Evolutionary conservation across 2,888 invertebrate genomes (phyloP).

Genomic region (Pemphredon lugubris): DNA sequence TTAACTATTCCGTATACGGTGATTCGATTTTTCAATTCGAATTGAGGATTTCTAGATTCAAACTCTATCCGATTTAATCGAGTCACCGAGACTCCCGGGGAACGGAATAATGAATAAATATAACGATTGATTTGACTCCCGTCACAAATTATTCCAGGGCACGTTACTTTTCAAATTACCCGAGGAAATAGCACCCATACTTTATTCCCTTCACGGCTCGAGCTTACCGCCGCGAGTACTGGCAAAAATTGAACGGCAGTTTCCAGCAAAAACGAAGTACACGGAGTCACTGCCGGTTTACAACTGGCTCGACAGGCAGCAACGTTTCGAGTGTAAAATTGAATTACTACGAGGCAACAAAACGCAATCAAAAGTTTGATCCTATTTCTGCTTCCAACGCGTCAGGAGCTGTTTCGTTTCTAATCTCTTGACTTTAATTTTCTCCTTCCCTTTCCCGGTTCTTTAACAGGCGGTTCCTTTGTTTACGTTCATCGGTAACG

Average conservation of each 20-base stretch:
- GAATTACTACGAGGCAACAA: constrained; percentile 33
- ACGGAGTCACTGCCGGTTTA: constrained; percentile 65
- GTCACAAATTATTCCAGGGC: constrained; percentile 59
- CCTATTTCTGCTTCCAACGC: neutral
- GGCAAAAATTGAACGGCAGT: constrained; percentile 59
- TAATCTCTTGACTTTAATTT: neutral
- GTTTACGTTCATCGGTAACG: constrained; percentile 61
- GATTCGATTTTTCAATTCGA: too few species aligned
- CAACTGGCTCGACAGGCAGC: constrained; percentile 64
- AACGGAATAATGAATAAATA: too few species aligned
- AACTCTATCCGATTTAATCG: too few species aligned
- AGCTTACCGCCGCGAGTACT: constrained; percentile 52
- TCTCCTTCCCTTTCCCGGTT: neutral
- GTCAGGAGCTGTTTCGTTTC: neutral
- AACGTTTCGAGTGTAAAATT: constrained; percentile 65
- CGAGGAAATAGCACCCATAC: constrained; percentile 52
- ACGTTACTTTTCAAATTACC: constrained; percentile 63
- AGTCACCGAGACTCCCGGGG: too few species aligned
- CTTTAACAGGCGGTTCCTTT: constrained; percentile 36
- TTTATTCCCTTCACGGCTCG: constrained; percentile 64
- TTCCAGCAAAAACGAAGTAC: constrained; percentile 69
- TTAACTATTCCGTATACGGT: too few species aligned
- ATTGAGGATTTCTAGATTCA: too few species aligned
- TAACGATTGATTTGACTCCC: too few species aligned
- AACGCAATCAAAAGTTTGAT: constrained; percentile 13